These are phyloP conservation scores for Crotalus horridus DNA, from an alignment of 2,113 vertebrate genomes.

Conservation along the genomic window DNA sequence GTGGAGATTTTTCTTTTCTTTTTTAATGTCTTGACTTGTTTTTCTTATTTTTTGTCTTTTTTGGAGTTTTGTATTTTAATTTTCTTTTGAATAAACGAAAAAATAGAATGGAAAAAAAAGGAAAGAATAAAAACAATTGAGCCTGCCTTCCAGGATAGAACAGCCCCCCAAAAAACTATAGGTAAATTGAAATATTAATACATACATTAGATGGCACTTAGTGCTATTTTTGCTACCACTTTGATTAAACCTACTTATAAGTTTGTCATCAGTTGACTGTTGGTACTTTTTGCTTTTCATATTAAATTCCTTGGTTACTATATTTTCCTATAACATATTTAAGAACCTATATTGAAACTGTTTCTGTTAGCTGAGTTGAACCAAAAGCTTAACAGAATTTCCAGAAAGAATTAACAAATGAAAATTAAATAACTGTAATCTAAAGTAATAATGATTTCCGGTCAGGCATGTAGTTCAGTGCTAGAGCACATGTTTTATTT, in stretches of 20 bases:
- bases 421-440: not conserved
- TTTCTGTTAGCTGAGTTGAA: not conserved
- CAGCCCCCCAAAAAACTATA: not conserved
- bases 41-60: too few relatives aligned
- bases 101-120: too few relatives aligned
- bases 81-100: too few relatives aligned
- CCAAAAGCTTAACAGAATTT: not conserved
- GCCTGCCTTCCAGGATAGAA: too few relatives aligned
- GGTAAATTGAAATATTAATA: not conserved
- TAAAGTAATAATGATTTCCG: not conserved
- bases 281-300: not conserved
- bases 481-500: not conserved
- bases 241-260: not conserved
- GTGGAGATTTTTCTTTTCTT: too few relatives aligned
- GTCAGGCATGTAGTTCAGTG: not conserved
- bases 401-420: not conserved
- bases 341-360: not conserved
- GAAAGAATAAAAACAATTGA: too few relatives aligned
- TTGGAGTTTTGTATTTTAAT: too few relatives aligned
- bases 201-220: too few relatives aligned
- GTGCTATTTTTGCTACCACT: not conserved
- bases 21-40: too few relatives aligned
- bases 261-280: not conserved
- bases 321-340: not conserved
- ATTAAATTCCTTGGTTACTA: not conserved